A percentile compares a stretch with the other conserved stretches of the same genome.
Conservation (phyloP, 64 coral and sea anemone species). For the Montipora capricornis region DNA sequence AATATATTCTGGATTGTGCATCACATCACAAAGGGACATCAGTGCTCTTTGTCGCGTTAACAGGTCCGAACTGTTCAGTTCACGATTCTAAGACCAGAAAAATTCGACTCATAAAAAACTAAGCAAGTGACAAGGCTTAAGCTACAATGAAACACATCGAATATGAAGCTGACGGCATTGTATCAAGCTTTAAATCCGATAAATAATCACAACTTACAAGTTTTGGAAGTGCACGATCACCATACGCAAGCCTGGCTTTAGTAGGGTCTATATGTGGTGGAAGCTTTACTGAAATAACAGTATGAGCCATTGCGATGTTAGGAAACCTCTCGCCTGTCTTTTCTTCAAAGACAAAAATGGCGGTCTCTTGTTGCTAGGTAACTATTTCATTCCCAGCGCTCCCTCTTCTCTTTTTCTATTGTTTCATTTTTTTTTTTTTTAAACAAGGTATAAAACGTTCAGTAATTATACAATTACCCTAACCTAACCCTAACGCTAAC, state of each 20-base stretch:
- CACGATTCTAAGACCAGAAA: conserved; percentile 70
- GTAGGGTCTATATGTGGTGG: conserved; percentile 97
- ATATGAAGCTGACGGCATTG: no score
- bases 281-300: conserved; percentile 88
- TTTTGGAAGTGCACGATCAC: conserved; percentile 91
- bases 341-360: conserved; percentile 82
- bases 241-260: conserved; percentile 93
- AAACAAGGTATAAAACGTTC: no score
- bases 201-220: conserved; percentile 53
- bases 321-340: no score
- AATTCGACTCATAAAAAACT: neutral
- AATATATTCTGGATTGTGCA: conserved; percentile 97
- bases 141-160: no score
- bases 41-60: conserved; percentile 89
- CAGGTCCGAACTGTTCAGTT: conserved; percentile 82
- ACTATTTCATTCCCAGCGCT: neutral
- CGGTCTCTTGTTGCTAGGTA: conserved; percentile 81
- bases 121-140: no score
- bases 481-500: no score
- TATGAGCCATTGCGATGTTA: conserved; percentile 69
- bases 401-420: no score
- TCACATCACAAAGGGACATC: conserved; percentile 95
- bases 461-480: no score
- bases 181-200: neutral
- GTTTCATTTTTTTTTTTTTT: no score